Percentiles rank a stretch among this genome's conserved stretches.
Evolutionary conservation across 2,797 vertebrate species (phyloP).

Genomic region (Tapera naevia): DNA sequence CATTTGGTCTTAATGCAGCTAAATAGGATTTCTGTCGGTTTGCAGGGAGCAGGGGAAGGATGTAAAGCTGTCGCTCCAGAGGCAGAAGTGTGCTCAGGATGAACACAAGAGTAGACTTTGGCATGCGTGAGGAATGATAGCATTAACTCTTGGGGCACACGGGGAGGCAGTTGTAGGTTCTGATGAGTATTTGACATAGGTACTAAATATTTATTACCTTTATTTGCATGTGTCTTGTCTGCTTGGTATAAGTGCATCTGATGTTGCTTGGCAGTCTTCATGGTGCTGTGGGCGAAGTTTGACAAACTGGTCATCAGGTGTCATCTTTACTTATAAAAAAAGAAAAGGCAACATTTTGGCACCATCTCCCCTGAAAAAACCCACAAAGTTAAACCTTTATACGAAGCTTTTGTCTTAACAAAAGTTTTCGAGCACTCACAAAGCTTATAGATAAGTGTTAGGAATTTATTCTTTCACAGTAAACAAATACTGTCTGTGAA

Average conservation of each 20-base stretch:
- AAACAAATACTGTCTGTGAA: neutral
- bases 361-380: neutral
- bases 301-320: neutral
- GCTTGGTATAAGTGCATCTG: neutral
- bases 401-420: neutral
- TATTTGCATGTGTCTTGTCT: neutral
- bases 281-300: neutral
- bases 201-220: slow-evolving; percentile 3
- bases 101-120: neutral
- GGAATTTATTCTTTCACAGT: neutral
- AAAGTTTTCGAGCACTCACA: neutral
- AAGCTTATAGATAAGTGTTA: neutral
- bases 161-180: neutral
- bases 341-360: neutral
- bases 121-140: neutral
- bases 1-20: slow-evolving; percentile 29
- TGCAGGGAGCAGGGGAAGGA: neutral
- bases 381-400: neutral
- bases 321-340: neutral
- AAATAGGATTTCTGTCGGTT: slow-evolving; percentile 33
- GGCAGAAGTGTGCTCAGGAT: neutral
- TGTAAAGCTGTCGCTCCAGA: neutral
- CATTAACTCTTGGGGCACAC: neutral
- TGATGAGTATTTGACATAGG: neutral
- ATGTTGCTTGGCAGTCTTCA: neutral